A percentile compares a stretch with the other conserved stretches of the same genome.
Conservation (phyloP, 2,888 invertebrate species). For the Cephus nigrinus region DNA sequence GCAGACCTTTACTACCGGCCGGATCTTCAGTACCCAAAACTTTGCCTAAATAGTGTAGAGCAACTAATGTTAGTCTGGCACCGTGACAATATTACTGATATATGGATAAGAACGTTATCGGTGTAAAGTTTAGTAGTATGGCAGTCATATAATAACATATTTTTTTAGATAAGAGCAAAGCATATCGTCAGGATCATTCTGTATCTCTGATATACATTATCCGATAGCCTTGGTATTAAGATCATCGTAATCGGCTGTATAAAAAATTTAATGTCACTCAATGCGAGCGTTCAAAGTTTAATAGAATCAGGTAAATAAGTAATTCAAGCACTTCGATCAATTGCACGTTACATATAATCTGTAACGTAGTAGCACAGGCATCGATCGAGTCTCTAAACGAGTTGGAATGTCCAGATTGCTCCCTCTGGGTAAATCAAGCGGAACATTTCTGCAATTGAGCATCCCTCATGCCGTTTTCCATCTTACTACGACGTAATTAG, state of each 20-base stretch:
- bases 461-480: neutral
- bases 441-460: neutral
- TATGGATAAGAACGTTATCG: constrained; percentile 1
- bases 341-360: neutral
- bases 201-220: neutral
- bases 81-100: neutral
- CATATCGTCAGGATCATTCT: neutral
- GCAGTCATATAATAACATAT: neutral
- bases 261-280: neutral
- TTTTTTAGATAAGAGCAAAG: neutral
- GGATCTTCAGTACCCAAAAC: constrained; percentile 60
- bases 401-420: neutral
- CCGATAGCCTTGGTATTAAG: neutral
- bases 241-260: neutral
- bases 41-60: constrained; percentile 43
- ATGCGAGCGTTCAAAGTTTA: neutral
- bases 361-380: neutral
- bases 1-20: constrained; percentile 70
- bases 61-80: neutral
- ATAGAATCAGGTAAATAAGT: neutral
- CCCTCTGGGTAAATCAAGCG: neutral
- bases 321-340: neutral
- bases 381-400: neutral
- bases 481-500: neutral
- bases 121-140: constrained; percentile 8